A percentile compares a stretch with the other conserved stretches of the same genome.
Evolutionary conservation across 2,797 vertebrate species (phyloP).

Genomic region (Scleropages formosus): DNA sequence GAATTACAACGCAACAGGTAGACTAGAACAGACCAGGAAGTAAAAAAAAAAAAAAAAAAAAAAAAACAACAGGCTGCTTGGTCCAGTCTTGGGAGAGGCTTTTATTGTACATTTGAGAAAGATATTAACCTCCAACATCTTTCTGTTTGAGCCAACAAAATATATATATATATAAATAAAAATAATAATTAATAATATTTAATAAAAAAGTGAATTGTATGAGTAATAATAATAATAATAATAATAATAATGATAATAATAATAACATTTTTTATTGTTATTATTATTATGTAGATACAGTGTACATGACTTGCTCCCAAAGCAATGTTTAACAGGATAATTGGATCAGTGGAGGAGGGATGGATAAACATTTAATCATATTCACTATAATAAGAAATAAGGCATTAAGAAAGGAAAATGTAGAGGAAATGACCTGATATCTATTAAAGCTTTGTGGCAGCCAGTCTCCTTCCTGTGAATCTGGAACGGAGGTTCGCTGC

Average conservation of each 20-base stretch:
- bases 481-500: too few relatives aligned
- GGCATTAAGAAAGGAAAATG: background rate
- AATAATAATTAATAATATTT: constrained; percentile 7
- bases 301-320: too few relatives aligned
- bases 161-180: background rate
- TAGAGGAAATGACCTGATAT: constrained; percentile 1
- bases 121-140: background rate
- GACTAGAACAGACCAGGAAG: too few relatives aligned
- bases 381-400: too few relatives aligned
- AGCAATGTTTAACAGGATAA: too few relatives aligned
- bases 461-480: background rate
- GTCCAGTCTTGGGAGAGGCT: background rate
- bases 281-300: too few relatives aligned
- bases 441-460: background rate
- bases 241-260: too few relatives aligned
- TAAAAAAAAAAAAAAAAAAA: too few relatives aligned
- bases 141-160: constrained; percentile 1
- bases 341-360: too few relatives aligned
- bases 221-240: background rate
- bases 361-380: too few relatives aligned
- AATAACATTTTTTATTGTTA: too few relatives aligned
- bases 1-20: constrained; percentile 1
- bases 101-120: background rate
- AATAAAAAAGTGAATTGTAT: constrained; percentile 9
- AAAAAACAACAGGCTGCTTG: constrained; percentile 24